A percentile compares a stretch with the other conserved stretches of the same genome.
These are phyloP conservation scores for Aleiodes sp. DNA, from an alignment of 1,140 invertebrate genomes.

Conservation along the genomic window DNA sequence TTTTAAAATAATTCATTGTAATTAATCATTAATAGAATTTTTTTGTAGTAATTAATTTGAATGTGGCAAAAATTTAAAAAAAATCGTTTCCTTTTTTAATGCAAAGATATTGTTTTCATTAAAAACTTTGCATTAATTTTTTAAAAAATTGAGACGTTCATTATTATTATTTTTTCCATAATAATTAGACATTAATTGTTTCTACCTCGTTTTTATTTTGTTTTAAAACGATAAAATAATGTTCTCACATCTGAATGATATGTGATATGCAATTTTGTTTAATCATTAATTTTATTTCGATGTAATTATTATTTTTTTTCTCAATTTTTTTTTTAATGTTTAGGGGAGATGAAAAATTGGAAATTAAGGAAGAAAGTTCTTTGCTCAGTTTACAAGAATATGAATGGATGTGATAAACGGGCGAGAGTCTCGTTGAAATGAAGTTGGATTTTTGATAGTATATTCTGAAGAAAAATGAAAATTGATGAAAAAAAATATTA, in stretches of 20 bases:
- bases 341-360: not conserved
- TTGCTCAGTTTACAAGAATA: constrained; percentile 36
- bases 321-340: not conserved
- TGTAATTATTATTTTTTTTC: not conserved
- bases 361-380: constrained; percentile 20
- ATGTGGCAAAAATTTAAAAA: too few relatives aligned
- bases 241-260: constrained; percentile 19
- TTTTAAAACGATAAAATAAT: constrained; percentile 1
- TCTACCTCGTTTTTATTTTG: constrained; percentile 29
- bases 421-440: constrained; percentile 23
- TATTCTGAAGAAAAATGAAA: constrained; percentile 3
- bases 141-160: constrained; percentile 19
- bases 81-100: too few relatives aligned
- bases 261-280: constrained; percentile 33
- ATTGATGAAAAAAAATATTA: constrained; percentile 14
- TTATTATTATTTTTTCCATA: constrained; percentile 13
- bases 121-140: not conserved
- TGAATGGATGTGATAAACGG: constrained; percentile 35
- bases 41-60: too few relatives aligned
- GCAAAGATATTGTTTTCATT: not conserved
- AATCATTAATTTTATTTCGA: not conserved
- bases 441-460: constrained; percentile 30
- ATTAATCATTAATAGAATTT: too few relatives aligned
- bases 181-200: constrained; percentile 25
- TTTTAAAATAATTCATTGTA: too few relatives aligned